These are phyloP conservation scores for Steatocranus sp. DNA, from an alignment of 2,797 vertebrate species.

Conservation along the genomic window DNA sequence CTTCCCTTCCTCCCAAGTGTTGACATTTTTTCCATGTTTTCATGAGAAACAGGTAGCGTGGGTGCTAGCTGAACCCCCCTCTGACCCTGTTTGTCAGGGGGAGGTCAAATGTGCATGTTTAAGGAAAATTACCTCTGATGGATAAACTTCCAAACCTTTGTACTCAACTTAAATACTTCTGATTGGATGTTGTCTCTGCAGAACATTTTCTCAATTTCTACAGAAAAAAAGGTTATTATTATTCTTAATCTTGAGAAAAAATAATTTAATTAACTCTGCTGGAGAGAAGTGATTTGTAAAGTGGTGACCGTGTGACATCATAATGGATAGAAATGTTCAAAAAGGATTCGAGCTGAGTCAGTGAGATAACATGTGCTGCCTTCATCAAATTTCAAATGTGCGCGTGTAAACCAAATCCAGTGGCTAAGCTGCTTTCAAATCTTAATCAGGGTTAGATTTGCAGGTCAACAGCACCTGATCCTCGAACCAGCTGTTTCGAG, in stretches of 20 bases:
- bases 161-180: neutral
- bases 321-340: neutral
- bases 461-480: constrained; percentile 46
- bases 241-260: neutral
- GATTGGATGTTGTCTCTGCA: neutral
- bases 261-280: neutral
- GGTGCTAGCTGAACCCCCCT: neutral
- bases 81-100: neutral
- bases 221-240: neutral
- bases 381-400: neutral
- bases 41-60: neutral
- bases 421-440: constrained; percentile 18
- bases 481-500: constrained; percentile 27
- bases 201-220: neutral
- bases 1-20: neutral
- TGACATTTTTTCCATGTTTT: neutral
- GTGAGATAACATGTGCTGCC: neutral
- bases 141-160: neutral
- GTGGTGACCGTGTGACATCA: neutral
- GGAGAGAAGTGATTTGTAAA: neutral
- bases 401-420: neutral
- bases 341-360: neutral
- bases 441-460: constrained; percentile 29
- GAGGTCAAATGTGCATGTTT: neutral
- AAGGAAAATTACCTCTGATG: neutral